Percentiles rank a stretch among this genome's conserved stretches.
Conservation (phyloP, 2,888 invertebrate genomes). For the Tenodera sinensis region DNA sequence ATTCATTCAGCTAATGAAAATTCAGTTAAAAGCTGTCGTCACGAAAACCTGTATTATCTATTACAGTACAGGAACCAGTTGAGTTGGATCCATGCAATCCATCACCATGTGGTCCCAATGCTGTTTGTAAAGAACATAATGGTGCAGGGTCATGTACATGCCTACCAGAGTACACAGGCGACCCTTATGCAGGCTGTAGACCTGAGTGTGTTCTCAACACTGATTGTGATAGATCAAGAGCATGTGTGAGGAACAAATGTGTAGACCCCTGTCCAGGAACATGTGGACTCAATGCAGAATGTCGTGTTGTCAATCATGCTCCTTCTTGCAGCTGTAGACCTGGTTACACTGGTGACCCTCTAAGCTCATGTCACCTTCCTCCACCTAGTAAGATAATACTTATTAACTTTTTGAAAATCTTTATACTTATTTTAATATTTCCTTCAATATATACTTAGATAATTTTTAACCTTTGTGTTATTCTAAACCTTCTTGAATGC, state of each 20-base stretch:
- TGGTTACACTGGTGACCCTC: constrained; percentile 76
- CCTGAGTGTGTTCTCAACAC: constrained; percentile 81
- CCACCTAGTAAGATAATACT: constrained; percentile 28
- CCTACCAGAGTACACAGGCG: constrained; percentile 77
- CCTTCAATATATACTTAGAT: background rate
- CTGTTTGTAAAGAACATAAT: constrained; percentile 75
- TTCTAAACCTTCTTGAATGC: background rate
- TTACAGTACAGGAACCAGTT: constrained; percentile 26
- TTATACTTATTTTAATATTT: background rate
- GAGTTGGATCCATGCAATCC: constrained; percentile 56
- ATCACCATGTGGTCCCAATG: constrained; percentile 66
- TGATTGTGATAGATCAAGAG: constrained; percentile 71
- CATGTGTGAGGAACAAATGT: constrained; percentile 81
- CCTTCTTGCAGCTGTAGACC: constrained; percentile 71
- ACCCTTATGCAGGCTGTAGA: constrained; percentile 75
- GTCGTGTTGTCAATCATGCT: constrained; percentile 76
- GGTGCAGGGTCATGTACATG: constrained; percentile 80
- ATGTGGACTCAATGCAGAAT: constrained; percentile 80
- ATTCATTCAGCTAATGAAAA: background rate
- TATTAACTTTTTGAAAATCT: background rate
- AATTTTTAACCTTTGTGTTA: background rate
- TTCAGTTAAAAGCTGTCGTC: background rate
- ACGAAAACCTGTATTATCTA: background rate
- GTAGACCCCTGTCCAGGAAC: constrained; percentile 77
- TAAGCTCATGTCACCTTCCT: constrained; percentile 62